Base-by-base conservation (phyloP, 2,888 invertebrate genomes). In the Crocallis elinguaria region DNA sequence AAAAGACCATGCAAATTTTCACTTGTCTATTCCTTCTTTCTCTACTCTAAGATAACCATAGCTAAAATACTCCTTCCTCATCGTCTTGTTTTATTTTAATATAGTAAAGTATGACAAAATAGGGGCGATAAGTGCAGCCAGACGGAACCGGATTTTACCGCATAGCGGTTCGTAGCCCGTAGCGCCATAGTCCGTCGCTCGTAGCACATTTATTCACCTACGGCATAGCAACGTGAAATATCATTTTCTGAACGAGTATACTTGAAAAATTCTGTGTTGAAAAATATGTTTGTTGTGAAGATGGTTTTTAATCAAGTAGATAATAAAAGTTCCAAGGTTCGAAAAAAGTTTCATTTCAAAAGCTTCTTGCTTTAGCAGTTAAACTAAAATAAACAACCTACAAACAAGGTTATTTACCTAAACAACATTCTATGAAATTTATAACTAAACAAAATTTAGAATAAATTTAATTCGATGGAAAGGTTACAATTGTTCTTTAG, bases 141-240 rank as follows among this genome's bases (percentile, higher is more conserved):
- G 44, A 48, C 55, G 60, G 58, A 68, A 68, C 61, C 46, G 66
- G 65, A 66, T 67, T 62, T 62, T 60, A 53, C 61, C 49, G 4
- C 37, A 52, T 48, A 51, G 54, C 57, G 57, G 57, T 54, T 62
- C 64, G 64, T 66, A 69, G 66, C 62, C 49, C 55, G 62, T 66
- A 64, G 61, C 57, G 32, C 30, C 44, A 44, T 37, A 36, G 36
- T 38, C 41, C 49, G 41, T 42, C 42, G 43, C 41, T 27, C 62
- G 65, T 67, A 66, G 67, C 55, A 66, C 62, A 46, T 61, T 59
- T 57, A 51, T 43, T 57, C 45, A 42, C 48, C 66, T 66, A 64
- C 63, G 64, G 50, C 63, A 69, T 69, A 68, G 65, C 58, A 54
- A 35, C 48, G 49, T 60, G 45, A 55, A 67, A 69, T 61, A 63